Conservation (phyloP, 2,113 vertebrate species). For the Hippocampus comes region DNA sequence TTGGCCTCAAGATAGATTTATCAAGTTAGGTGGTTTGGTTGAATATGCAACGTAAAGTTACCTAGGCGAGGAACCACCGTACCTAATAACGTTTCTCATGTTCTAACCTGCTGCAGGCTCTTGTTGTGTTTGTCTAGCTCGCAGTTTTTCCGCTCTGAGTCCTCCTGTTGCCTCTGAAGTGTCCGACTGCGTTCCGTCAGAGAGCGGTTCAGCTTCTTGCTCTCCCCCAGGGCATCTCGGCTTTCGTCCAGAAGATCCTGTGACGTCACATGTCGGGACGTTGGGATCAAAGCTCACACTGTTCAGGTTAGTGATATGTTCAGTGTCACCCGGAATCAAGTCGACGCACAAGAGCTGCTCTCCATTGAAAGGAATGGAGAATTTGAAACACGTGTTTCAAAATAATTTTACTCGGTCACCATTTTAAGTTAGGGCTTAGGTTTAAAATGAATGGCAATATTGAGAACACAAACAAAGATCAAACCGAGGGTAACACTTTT, state of each 20-base stretch:
- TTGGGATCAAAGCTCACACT: neutral
- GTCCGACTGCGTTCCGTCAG: conserved; percentile 59
- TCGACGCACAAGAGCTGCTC: neutral
- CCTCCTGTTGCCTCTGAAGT: conserved; percentile 62
- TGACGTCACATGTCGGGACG: conserved; percentile 7
- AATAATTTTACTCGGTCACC: no score
- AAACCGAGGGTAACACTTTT: no score
- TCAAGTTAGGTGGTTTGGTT: neutral
- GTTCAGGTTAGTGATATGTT: neutral
- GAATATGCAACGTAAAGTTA: neutral
- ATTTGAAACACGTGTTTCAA: neutral
- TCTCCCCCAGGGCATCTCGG: conserved; percentile 65
- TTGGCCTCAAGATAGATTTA: neutral
- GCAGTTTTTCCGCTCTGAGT: conserved; percentile 48
- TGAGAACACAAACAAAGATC: neutral
- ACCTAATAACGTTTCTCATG: neutral
- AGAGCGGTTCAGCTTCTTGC: conserved; percentile 66
- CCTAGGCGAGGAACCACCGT: neutral
- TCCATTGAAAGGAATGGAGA: neutral
- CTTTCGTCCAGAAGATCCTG: conserved; percentile 75
- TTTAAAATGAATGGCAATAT: neutral
- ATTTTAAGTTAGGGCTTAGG: neutral
- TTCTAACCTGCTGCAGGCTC: conserved; percentile 67
- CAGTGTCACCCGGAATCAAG: neutral
- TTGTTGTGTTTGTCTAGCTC: conserved; percentile 63